These are phyloP conservation scores for Aphaenogaster rudis DNA, from an alignment of 1,140 invertebrate genomes.

Conservation along the genomic window DNA sequence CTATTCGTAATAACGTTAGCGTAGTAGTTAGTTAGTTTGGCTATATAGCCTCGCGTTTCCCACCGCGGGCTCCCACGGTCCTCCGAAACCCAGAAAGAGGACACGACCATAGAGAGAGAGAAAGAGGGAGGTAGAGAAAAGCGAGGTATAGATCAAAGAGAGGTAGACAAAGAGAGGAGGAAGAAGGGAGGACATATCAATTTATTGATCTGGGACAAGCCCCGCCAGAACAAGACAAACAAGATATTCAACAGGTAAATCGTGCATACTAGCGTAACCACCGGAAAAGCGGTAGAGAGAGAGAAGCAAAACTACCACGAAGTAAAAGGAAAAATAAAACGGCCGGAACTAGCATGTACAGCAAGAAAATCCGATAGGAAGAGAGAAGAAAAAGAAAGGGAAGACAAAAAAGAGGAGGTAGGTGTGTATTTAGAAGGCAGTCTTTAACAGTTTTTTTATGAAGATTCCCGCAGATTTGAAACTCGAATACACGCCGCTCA, in stretches of 20 bases:
- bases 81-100: slow-evolving; percentile 34
- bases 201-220: slow-evolving; percentile 59
- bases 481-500: not conserved
- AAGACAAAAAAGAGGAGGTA: not conserved
- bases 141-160: slow-evolving; percentile 20
- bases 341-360: not conserved
- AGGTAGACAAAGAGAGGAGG: not conserved
- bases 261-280: slow-evolving; percentile 29
- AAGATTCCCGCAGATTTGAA: not conserved
- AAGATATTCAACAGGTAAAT: slow-evolving; percentile 63
- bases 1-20: slow-evolving; percentile 65
- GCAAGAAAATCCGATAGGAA: slow-evolving; percentile 9
- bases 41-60: slow-evolving; percentile 51
- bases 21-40: slow-evolving; percentile 67
- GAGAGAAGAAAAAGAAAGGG: not conserved
- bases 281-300: not conserved
- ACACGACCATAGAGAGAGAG: not conserved
- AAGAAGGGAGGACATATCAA: slow-evolving; percentile 31
- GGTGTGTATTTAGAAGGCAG: not conserved
- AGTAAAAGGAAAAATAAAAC: slow-evolving; percentile 25
- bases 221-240: slow-evolving; percentile 47
- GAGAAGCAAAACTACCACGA: not conserved
- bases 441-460: not conserved
- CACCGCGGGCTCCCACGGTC: slow-evolving; percentile 31
- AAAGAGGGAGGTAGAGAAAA: not conserved